Conservation (phyloP, 2,797 vertebrate species). For the Stomatorhinus walkeri region DNA sequence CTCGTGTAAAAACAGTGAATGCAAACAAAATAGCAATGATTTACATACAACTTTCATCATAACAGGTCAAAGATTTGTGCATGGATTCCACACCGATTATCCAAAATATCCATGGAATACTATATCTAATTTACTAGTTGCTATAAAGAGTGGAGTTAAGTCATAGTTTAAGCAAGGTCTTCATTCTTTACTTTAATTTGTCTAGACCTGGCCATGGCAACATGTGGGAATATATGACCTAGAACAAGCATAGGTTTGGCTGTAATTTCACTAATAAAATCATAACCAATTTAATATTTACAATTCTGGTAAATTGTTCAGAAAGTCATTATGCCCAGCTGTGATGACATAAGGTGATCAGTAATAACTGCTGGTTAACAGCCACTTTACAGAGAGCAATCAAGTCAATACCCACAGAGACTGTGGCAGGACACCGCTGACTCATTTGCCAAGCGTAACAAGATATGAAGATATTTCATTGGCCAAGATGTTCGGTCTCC, state of each 20-base stretch:
- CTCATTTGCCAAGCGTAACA: neutral
- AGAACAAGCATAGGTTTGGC: slow-evolving; percentile 29
- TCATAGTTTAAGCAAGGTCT: neutral
- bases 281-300: neutral
- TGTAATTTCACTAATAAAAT: slow-evolving; percentile 12
- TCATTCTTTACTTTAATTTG: neutral
- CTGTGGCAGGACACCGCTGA: slow-evolving; percentile 31
- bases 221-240: slow-evolving; percentile 25
- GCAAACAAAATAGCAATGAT: neutral
- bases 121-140: neutral
- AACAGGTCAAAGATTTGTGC: neutral
- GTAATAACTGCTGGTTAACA: slow-evolving; percentile 27
- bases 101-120: neutral
- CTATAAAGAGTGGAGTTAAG: neutral
- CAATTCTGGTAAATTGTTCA: neutral
- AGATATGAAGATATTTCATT: neutral
- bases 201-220: neutral
- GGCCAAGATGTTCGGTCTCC: slow-evolving; percentile 18
- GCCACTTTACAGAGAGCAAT: slow-evolving; percentile 28
- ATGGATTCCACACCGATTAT: neutral
- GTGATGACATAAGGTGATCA: slow-evolving; percentile 35
- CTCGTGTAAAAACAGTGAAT: neutral
- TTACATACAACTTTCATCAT: neutral
- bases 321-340: neutral
- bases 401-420: slow-evolving; percentile 38